Conservation (phyloP, 2,888 invertebrate species). For the Eupithecia abbreviata region DNA sequence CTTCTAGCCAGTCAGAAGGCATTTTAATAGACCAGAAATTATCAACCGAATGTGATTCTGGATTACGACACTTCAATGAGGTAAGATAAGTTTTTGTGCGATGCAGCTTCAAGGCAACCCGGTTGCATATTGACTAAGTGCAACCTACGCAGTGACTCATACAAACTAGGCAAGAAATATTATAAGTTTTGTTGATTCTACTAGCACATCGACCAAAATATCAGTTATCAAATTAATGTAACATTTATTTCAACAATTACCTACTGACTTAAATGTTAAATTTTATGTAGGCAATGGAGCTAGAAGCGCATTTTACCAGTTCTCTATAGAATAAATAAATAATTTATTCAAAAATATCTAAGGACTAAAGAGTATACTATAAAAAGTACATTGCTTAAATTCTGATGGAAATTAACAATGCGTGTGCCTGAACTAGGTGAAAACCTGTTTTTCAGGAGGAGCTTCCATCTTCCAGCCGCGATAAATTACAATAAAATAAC, state of each 20-base stretch:
- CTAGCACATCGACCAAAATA: not conserved
- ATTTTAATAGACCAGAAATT: not conserved
- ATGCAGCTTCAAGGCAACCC: conserved; percentile 45
- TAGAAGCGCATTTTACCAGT: not conserved
- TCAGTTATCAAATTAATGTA: not conserved
- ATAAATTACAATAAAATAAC: too few relatives aligned
- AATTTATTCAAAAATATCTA: too few relatives aligned
- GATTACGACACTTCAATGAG: conserved; percentile 12
- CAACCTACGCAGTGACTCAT: conserved; percentile 22
- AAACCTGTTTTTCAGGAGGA: too few relatives aligned
- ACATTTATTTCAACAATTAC: not conserved
- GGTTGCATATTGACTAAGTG: conserved; percentile 50
- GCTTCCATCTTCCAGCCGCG: too few relatives aligned
- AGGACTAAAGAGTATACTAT: too few relatives aligned
- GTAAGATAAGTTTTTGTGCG: conserved; percentile 14
- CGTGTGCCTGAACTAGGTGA: too few relatives aligned
- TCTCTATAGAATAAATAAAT: not conserved
- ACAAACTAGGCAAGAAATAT: not conserved
- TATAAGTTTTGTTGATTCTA: not conserved
- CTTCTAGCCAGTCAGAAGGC: not conserved
- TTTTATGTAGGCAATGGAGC: not conserved
- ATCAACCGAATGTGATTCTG: not conserved
- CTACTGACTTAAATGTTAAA: not conserved
- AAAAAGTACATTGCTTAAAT: too few relatives aligned
- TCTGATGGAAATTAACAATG: too few relatives aligned